Percentiles rank a stretch among this genome's conserved stretches.
Conservation (phyloP, 2,888 invertebrate genomes). For the Tridacna gigas region DNA sequence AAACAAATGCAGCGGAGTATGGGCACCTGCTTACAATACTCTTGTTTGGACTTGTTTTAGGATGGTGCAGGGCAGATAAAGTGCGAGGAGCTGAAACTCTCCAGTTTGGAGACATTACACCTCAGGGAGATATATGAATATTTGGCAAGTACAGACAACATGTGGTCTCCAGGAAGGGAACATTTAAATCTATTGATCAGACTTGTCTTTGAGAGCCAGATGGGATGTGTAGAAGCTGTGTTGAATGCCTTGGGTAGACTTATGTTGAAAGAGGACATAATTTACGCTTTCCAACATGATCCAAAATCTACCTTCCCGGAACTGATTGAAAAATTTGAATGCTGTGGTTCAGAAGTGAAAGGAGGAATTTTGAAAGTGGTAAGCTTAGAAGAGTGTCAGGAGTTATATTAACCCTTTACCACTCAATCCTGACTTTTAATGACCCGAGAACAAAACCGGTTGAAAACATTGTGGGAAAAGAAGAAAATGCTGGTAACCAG, state of each 20-base stretch:
- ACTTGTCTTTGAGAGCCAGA: constrained; percentile 62
- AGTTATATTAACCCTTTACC: too few relatives aligned
- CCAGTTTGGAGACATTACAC: constrained; percentile 41
- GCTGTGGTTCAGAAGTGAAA: constrained; percentile 55
- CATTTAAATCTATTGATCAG: constrained; percentile 67
- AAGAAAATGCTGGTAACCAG: not conserved
- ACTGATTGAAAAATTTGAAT: constrained; percentile 64
- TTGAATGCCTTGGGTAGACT: constrained; percentile 65
- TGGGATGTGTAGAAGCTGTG: constrained; percentile 44
- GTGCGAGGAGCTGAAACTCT: constrained; percentile 39
- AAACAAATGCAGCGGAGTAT: too few relatives aligned
- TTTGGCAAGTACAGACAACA: constrained; percentile 46
- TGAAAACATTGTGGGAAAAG: not conserved
- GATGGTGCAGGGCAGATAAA: not conserved
- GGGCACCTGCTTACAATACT: too few relatives aligned
- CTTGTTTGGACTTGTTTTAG: not conserved
- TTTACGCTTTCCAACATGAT: constrained; percentile 66
- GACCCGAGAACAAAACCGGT: too few relatives aligned
- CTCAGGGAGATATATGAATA: constrained; percentile 69
- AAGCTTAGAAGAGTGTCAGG: constrained; percentile 27
- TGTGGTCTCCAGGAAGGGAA: constrained; percentile 70
- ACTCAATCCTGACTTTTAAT: too few relatives aligned
- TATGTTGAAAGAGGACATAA: constrained; percentile 62
- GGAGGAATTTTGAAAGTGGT: constrained; percentile 66
- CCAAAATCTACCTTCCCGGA: constrained; percentile 65